phyloP scores from a whole-genome alignment of 1,140 invertebrate genomes.

The Saccostrea echinata region DNA sequence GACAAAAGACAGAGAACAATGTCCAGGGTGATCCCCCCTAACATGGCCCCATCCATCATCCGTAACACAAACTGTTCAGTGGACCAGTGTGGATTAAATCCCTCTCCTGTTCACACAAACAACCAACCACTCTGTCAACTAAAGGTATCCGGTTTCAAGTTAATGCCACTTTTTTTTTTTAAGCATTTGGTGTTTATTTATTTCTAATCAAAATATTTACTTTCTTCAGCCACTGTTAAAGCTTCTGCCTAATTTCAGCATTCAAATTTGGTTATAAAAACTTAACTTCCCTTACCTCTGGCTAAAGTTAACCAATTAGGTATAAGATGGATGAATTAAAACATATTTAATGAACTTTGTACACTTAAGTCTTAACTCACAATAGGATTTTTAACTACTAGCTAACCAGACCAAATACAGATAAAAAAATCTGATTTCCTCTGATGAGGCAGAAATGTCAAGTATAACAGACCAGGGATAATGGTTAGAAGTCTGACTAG shows the following conservation, averaged over 20 bases:
- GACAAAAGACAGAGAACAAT: constrained; percentile 11
- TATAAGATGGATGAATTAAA: background rate
- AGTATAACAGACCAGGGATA: background rate
- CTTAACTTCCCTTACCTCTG: background rate
- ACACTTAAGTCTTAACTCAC: background rate
- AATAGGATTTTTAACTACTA: constrained; percentile 13
- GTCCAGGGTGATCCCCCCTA: background rate
- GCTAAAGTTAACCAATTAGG: background rate
- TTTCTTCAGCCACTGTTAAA: background rate
- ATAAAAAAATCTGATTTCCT: constrained; percentile 6
- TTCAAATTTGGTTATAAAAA: constrained; percentile 23
- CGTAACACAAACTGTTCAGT: background rate
- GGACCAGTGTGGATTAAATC: background rate
- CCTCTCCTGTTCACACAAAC: background rate
- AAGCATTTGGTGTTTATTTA: constrained; percentile 19
- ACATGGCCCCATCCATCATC: constrained; percentile 13
- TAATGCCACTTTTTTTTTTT: background rate
- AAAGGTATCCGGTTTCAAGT: background rate
- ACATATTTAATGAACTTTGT: background rate
- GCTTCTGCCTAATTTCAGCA: constrained; percentile 10
- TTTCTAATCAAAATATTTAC: constrained; percentile 33
- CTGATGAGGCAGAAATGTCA: background rate
- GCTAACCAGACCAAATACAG: constrained; percentile 16
- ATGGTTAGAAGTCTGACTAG: background rate
- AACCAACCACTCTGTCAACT: background rate